Base-by-base conservation (phyloP, 2,888 invertebrate species). In the Amiota communis region DNA sequence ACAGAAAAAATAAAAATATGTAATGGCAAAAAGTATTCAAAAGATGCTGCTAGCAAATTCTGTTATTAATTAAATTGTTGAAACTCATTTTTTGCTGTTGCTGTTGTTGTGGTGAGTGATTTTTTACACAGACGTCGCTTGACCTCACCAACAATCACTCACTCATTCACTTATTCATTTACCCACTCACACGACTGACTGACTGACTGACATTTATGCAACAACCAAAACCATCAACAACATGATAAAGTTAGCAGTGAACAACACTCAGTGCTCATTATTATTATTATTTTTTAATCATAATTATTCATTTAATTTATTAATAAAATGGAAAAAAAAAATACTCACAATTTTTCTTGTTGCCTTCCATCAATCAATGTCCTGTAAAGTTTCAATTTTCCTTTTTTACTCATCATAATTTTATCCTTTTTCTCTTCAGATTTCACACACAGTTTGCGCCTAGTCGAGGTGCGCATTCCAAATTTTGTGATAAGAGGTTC, bases 381-480 rank as follows among this genome's bases (percentile, higher is more conserved):
- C 57, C 57, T 1, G 13, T 8, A 57, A 57, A 57, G 57, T 57
- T 57, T 4, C 11, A 36, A 51, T 36, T 20, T 70, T 59, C 8
- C 17, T 47, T 20, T 17, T 51, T 49, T 71, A n/a, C 17, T 46
- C n/a, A n/a, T 17, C 47, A 9, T 76, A 57, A 69, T 76, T 68
- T 57, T 57, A 8, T n/a, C 23, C 23, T 17, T 23, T 15, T 36
- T 71, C 57, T 70, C 78, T 88, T 10, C 89, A 91, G 88, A 90
- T 89, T 90, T 90, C 77, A 92, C 91, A 48, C 88, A 88, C 76
- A 91, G 93, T 81, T 91, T 96, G 84, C 93, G 94, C 83, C 91
- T 97, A 87, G 91, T 94, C 80, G 95, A 96, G 88, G 91, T 97
- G 76, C 92, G 94, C 83, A 94, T 97, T 87, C 96, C 96, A 49